Base-by-base conservation (phyloP, 2,888 invertebrate species). In the Lottia gigantea region DNA sequence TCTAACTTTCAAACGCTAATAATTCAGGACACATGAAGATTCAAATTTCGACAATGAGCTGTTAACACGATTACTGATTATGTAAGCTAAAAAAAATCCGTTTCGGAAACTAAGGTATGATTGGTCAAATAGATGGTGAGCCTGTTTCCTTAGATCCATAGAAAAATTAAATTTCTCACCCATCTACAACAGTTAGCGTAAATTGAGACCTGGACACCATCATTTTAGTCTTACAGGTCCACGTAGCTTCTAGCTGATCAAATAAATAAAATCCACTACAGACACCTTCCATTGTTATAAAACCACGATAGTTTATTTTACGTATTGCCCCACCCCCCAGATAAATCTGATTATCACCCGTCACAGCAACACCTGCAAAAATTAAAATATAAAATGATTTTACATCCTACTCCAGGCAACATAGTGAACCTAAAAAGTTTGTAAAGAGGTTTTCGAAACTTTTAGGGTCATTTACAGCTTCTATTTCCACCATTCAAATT, bases 141-240 rank as follows among this genome's bases (percentile, higher is more conserved):
- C 31, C 31, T 31, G 31, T 31, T 6, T 31, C 2, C 2, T 4
- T 31, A 4, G 6, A 31, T 2, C 31, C 2, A 31, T 31, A 31
- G 2, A 4, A 2, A 31, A 31, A 31, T n/a, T n/a, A 31, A 31
- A 31, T 31, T 4, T 31, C 82, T 68, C 78, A 90, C 76, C 90
- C 90, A 85, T 91, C 91, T 49, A 91, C 85, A 75, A 90, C 87
- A 15, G 89, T 89, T 49, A 91, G 82, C 67, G 89, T 88, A 70
- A 91, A 87, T 86, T 91, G 90, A 19, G 90, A 90, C 46, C 91
- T 79, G 4, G 90, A 87, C 69, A 88, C 82, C 55, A 87, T 82
- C 90, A 91, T 90, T 64, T 89, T 87, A 46, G 90, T 89, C 85
- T 91, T 89, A 80, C 89, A 87, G 70, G 89, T 88, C 91, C 91